Conservation (phyloP, 1,140 invertebrate genomes). For the Leucophenga varia region DNA sequence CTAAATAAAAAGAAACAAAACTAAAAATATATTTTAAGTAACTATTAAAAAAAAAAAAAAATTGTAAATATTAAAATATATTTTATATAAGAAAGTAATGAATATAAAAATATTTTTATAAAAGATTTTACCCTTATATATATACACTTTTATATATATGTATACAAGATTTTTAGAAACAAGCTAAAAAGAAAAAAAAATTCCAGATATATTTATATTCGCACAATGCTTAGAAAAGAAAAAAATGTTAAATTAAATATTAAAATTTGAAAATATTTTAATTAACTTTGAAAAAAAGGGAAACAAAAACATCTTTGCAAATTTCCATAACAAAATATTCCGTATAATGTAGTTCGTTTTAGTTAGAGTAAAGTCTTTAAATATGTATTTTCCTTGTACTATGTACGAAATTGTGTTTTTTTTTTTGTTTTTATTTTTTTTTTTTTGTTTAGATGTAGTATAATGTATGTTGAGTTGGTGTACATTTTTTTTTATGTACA, state of each 20-base stretch:
- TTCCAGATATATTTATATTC: no score
- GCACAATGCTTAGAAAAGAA: conserved; percentile 12
- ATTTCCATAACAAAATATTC: conserved; percentile 34
- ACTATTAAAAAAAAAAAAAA: conserved; percentile 20
- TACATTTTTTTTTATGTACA: no score
- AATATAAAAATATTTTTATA: conserved; percentile 47
- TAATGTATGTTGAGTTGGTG: no score
- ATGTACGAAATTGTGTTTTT: conserved; percentile 38
- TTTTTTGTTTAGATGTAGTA: no score
- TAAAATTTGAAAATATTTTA: conserved; percentile 15
- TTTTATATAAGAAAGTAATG: conserved; percentile 25
- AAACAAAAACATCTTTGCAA: conserved; percentile 21
- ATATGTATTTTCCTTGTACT: conserved; percentile 28
- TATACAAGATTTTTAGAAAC: conserved; percentile 30
- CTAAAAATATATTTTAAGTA: not conserved
- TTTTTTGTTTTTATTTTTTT: no score
- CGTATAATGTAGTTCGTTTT: no score
- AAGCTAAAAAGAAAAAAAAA: conserved; percentile 13
- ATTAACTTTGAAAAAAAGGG: conserved; percentile 17
- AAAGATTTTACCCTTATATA: conserved; percentile 30
- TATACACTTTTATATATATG: conserved; percentile 30
- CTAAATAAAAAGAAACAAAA: conserved; percentile 34
- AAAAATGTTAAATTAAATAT: no score
- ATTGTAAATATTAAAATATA: conserved; percentile 17
- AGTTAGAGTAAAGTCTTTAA: no score